These are phyloP conservation scores for Diachasma alloeum DNA, from an alignment of 1,140 invertebrate genomes.

Conservation along the genomic window DNA sequence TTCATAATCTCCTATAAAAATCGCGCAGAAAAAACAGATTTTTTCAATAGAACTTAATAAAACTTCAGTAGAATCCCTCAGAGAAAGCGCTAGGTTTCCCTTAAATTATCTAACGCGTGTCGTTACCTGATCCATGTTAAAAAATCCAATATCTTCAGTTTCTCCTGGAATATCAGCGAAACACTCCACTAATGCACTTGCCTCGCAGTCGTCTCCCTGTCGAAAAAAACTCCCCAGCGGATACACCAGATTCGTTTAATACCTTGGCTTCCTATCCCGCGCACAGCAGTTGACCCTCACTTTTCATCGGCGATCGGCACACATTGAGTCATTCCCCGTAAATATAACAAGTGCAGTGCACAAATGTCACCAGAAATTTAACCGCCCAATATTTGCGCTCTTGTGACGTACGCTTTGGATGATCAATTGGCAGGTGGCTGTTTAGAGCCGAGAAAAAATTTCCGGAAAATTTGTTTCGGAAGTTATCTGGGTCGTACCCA, in stretches of 20 bases:
- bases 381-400: neutral
- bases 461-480: neutral
- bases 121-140: too few species aligned
- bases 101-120: too few species aligned
- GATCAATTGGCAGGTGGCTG: neutral
- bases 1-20: too few species aligned
- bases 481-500: conserved; percentile 14
- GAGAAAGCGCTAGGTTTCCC: too few species aligned
- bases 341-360: neutral
- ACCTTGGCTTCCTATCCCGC: conserved; percentile 22
- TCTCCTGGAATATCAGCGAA: too few species aligned
- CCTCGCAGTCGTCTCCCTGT: neutral
- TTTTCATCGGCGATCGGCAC: neutral
- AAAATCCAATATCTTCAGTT: too few species aligned
- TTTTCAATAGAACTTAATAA: too few species aligned
- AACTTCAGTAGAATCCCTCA: too few species aligned
- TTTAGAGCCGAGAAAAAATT: neutral
- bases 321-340: neutral
- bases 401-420: neutral
- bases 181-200: neutral
- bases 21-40: too few species aligned
- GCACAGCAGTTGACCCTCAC: conserved; percentile 7
- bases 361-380: neutral
- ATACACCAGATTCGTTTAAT: conserved; percentile 58
- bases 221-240: conserved; percentile 56